Conservation (phyloP, 1,140 invertebrate genomes). For the Leguminivora glycinivorella region DNA sequence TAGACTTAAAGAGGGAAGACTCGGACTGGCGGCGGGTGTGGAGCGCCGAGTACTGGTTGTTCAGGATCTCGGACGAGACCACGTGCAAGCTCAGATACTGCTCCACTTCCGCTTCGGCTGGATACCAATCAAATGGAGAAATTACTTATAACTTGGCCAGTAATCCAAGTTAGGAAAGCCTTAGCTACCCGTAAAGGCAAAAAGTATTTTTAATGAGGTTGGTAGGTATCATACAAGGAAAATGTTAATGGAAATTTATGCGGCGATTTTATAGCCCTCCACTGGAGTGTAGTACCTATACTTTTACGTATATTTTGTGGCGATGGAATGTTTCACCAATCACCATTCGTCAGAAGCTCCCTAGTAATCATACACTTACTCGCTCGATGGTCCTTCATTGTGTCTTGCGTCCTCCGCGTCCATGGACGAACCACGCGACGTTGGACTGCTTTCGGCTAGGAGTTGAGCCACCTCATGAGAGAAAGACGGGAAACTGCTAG, state of each 20-base stretch:
- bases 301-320: too few species aligned
- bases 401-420: constrained; percentile 4
- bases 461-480: constrained; percentile 89
- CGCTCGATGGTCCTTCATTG: neutral
- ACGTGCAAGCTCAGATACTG: neutral
- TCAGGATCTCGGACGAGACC: neutral
- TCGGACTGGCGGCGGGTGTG: neutral
- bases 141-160: too few species aligned
- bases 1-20: neutral
- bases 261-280: too few species aligned
- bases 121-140: neutral
- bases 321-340: too few species aligned
- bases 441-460: constrained; percentile 82
- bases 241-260: too few species aligned
- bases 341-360: too few species aligned
- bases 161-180: too few species aligned
- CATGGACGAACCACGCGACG: constrained; percentile 28
- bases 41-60: neutral
- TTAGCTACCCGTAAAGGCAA: too few species aligned
- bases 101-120: neutral
- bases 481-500: constrained; percentile 92
- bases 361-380: too few species aligned
- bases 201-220: too few species aligned
- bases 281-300: too few species aligned
- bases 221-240: too few species aligned